phyloP scores from a whole-genome alignment of 2,888 invertebrate genomes.

The Macropis europaea region DNA sequence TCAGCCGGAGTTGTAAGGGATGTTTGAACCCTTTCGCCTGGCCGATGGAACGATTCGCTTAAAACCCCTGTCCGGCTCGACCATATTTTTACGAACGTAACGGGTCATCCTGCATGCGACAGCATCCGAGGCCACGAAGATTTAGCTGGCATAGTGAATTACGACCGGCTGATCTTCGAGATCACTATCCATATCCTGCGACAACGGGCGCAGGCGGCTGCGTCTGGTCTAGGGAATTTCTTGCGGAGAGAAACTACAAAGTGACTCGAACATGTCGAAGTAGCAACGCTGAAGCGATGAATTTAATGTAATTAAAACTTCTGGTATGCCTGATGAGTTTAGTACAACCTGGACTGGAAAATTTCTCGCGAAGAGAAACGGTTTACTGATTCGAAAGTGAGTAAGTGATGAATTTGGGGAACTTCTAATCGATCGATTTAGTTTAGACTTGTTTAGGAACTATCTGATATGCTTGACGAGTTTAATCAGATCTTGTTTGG shows the following conservation, averaged over 20 bases:
- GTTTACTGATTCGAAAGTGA: too few relatives aligned
- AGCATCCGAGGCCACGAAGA: slow-evolving; percentile 48
- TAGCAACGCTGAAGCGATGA: too few relatives aligned
- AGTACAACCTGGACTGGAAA: too few relatives aligned
- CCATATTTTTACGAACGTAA: slow-evolving; percentile 55
- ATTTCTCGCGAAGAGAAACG: too few relatives aligned
- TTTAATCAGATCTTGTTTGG: too few relatives aligned
- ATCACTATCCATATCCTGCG: slow-evolving; percentile 42
- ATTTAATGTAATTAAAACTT: too few relatives aligned
- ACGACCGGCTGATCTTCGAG: slow-evolving; percentile 55
- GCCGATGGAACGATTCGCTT: too few relatives aligned
- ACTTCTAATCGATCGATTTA: too few relatives aligned
- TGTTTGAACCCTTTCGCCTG: neutral
- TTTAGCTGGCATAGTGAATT: slow-evolving; percentile 58
- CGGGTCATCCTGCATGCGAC: slow-evolving; percentile 36
- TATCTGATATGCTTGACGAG: too few relatives aligned
- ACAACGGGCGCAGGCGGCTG: neutral
- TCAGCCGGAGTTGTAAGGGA: neutral
- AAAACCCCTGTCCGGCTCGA: slow-evolving; percentile 39
- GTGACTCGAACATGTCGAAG: neutral
- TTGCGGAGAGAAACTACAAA: neutral
- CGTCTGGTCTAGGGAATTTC: slow-evolving; percentile 19
- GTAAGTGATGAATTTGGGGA: too few relatives aligned
- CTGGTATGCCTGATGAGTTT: too few relatives aligned
- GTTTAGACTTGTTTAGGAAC: too few relatives aligned